Base-by-base conservation (phyloP, 64 coral and sea anemone genomes). In the Exaiptasia diaphana region DNA sequence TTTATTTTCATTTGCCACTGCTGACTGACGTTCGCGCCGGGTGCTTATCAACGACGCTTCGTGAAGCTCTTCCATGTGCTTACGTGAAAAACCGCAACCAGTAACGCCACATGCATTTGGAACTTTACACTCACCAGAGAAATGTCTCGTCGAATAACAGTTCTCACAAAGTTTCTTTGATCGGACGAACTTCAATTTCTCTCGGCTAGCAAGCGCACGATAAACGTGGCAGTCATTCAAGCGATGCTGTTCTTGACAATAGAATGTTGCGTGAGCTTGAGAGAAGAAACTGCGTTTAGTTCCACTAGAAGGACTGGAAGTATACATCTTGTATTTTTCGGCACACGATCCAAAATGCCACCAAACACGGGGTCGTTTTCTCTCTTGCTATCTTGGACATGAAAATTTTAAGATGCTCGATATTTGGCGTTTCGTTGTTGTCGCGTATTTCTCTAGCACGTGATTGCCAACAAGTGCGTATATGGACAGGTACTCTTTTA, bases 121-220 rank as follows among this genome's bases (percentile, higher is more conserved):
- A 15, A 21, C 32, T 65, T 45, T 63, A 58, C 78, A 81, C 31
- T 58, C 78, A 64, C 58, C 58, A 31, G 78, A 54, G 23, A 37
- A 81, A 38, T 81, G 78, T 45, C 30, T 65, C 27, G 58, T 21
- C 21, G 58, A 63, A 58, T 64, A 40, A 48, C 78, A 81, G 37
- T 81, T 81, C 38, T 81, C 78, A 81, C 78, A 81, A 65, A 81
- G 60, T 48, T 65, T 81, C 41, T 30, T 64, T 36, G 34, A n/a
- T 65, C 78, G 54, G 13, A 81, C 78, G 45, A 65, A 64, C 45
- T 81, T 67, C 60, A 81, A 36, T 48, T 65, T 81, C 58, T 81
- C 59, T 65, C 65, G 39, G 23, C 58, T 64, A 24, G 78, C 27
- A 54, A 64, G 40, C 49, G 54, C 35, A 32, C 24, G 41, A 53